Percentiles rank a stretch among this genome's conserved stretches.
These are phyloP conservation scores for Mesembrinibis cayennensis DNA, from an alignment of 2,113 vertebrate species.

Conservation along the genomic window DNA sequence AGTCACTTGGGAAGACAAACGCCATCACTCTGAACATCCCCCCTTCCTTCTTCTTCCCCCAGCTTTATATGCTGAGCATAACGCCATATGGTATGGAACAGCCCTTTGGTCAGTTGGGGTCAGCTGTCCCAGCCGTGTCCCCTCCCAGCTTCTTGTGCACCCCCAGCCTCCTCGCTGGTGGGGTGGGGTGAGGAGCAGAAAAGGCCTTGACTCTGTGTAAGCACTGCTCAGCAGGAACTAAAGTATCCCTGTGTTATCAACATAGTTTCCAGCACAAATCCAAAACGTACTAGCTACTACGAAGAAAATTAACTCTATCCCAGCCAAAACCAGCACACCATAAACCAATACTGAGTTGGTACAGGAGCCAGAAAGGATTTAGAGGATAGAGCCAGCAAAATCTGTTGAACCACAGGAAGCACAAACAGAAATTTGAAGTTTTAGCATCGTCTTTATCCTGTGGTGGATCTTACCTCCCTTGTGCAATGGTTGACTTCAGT, in stretches of 20 bases:
- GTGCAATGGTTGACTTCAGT: not conserved
- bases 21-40: fast-evolving
- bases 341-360: not conserved
- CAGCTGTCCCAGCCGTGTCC: not conserved
- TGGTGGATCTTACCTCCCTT: not conserved
- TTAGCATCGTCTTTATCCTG: not conserved
- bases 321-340: not conserved
- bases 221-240: not conserved
- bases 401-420: not conserved
- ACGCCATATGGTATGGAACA: not conserved
- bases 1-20: not conserved
- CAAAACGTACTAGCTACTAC: not conserved
- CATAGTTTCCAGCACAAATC: not conserved
- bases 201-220: not conserved
- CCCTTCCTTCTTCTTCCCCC: not conserved
- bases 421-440: not conserved
- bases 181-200: not conserved
- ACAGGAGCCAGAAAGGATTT: not conserved
- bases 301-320: not conserved
- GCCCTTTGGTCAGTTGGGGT: not conserved
- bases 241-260: not conserved
- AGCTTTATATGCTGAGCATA: not conserved
- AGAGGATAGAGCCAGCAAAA: not conserved
- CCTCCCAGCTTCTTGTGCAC: not conserved
- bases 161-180: not conserved